Evolutionary conservation across 2,888 invertebrate species (phyloP).

Genomic region (Drosophila fulvimacula): DNA sequence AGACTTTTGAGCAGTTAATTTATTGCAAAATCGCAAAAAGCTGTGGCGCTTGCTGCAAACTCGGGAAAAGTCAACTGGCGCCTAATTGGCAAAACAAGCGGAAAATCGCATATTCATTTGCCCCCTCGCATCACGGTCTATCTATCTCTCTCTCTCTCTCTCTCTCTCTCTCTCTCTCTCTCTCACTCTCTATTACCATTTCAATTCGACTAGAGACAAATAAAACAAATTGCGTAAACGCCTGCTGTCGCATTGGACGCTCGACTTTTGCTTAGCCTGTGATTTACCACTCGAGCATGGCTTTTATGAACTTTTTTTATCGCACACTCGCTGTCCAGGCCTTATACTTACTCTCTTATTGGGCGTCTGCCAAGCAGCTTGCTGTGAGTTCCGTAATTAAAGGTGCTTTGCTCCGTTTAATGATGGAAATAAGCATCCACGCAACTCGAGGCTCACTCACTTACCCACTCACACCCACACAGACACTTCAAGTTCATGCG

Average conservation of each 20-base stretch:
- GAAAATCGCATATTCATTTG: constrained; percentile 73
- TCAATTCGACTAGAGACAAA: constrained; percentile 36
- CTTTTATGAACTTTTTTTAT: constrained; percentile 34
- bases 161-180: not conserved
- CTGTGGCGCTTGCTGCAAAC: constrained; percentile 33
- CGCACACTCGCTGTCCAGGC: constrained; percentile 27
- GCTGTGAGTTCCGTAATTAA: constrained; percentile 50
- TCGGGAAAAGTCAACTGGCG: constrained; percentile 71
- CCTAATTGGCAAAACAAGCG: constrained; percentile 80
- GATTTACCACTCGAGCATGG: constrained; percentile 45
- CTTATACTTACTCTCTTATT: not conserved
- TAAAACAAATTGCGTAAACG: constrained; percentile 68
- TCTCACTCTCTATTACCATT: not conserved
- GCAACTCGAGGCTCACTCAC: constrained; percentile 26
- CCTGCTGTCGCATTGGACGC: constrained; percentile 42
- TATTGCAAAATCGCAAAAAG: constrained; percentile 48
- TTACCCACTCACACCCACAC: constrained; percentile 8
- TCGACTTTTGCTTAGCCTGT: constrained; percentile 29
- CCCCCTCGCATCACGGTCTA: too few species aligned
- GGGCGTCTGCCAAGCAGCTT: not conserved
- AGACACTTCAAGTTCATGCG: constrained; percentile 9
- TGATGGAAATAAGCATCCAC: constrained; percentile 43
- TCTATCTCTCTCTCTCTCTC: not conserved
- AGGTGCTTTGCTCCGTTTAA: constrained; percentile 42
- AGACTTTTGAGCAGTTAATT: constrained; percentile 55